Evolutionary conservation across 92 coral and sea anemone species (phyloP), one percentile per base, ranked within the genome.

Genomic region (Anthopleura xanthogrammica): DNA sequence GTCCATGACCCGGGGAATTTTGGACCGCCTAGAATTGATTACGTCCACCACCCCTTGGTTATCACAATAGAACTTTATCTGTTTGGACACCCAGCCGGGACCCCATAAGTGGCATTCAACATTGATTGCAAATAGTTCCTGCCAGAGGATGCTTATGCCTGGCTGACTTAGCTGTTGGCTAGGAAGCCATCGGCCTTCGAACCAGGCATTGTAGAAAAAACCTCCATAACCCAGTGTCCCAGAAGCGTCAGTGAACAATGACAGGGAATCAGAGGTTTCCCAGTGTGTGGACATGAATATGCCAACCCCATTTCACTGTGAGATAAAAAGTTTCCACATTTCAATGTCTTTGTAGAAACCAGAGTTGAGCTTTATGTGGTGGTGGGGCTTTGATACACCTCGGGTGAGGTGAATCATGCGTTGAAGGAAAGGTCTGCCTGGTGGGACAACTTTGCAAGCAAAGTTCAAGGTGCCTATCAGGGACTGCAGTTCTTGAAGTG

Each of bases 81-180:
- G n/a, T n/a, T n/a, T n/a, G n/a, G 82, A 83, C 29, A 66, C 76
- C 83, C 80, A 88, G 22, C n/a, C 43, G 77, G 52, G 71, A 16
- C 85, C 88, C 91, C 91, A 88, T 24, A 88, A 24, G 24, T 83
- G 79, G 73, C 81, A 79, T 2, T 88, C 91, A 16, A 76, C 79
- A 13, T 40, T 57, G 3, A 88, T 80, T 22, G 91, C 88, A 56
- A 68, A 88, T 23, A 88, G 73, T 54, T 88, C 91, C 68, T 88
- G 91, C 88, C 91, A 88, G 13, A 72, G 85, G 85, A 88, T 88
- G 55, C 88, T 88, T 4, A 88, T 88, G 29, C 81, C 88, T 19
- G 76, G 76, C 41, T 54, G 52, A 39, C 62, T 23, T 16, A 88
- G 88, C 55, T 70, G 77, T 77, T 87, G 90, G 71, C 23, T 58